These are phyloP conservation scores for Troides oblongomaculatus DNA, from an alignment of 2,888 invertebrate species.

Conservation along the genomic window DNA sequence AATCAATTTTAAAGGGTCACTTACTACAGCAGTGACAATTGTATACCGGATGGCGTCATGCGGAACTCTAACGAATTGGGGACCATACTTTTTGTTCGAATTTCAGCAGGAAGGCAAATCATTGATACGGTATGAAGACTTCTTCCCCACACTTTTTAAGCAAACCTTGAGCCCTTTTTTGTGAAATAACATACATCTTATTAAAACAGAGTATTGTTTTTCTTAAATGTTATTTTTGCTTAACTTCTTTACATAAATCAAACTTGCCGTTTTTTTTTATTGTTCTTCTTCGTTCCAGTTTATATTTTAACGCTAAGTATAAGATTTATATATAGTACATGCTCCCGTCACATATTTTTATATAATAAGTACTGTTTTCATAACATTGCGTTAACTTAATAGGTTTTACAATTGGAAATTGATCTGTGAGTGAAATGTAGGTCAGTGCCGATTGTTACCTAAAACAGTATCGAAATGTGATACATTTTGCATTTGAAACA, in stretches of 20 bases:
- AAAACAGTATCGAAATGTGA: slow-evolving; percentile 20
- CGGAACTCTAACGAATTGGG: slow-evolving; percentile 49
- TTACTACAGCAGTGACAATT: slow-evolving; percentile 50
- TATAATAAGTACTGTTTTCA: background rate
- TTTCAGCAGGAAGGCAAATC: slow-evolving; percentile 51
- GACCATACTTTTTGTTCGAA: slow-evolving; percentile 45
- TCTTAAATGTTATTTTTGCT: background rate
- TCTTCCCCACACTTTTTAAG: slow-evolving; percentile 51
- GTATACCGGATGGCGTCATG: slow-evolving; percentile 42
- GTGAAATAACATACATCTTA: background rate
- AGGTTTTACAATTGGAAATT: slow-evolving; percentile 42
- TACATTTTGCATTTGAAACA: slow-evolving; percentile 4
- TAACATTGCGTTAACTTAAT: slow-evolving; percentile 21
- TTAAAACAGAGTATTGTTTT: background rate
- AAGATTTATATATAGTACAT: too few species aligned
- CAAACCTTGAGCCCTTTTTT: slow-evolving; percentile 1
- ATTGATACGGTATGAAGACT: slow-evolving; percentile 42
- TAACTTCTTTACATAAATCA: background rate
- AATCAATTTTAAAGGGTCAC: slow-evolving; percentile 63
- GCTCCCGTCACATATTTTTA: background rate
- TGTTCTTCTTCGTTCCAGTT: background rate
- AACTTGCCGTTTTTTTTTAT: background rate
- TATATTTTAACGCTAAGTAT: too few species aligned
- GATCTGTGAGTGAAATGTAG: slow-evolving; percentile 53
- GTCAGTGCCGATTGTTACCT: slow-evolving; percentile 52